Evolutionary conservation across 1,140 invertebrate genomes (phyloP).

Genomic region (Phenacoccus solenopsis): DNA sequence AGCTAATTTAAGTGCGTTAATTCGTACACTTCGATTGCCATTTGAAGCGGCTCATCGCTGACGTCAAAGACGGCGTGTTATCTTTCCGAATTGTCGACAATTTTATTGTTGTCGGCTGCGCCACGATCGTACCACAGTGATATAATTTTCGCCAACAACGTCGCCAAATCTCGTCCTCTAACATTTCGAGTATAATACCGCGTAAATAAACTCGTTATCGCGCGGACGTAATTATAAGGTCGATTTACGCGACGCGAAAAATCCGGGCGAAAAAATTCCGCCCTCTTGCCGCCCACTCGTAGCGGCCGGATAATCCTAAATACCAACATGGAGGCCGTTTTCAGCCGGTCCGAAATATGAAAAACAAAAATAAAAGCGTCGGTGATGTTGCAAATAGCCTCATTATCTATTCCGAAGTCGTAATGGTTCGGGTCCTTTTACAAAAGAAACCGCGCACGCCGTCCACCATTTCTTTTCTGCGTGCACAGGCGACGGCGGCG

Average conservation of each 20-base stretch:
- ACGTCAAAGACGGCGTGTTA: not conserved
- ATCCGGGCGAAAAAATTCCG: not conserved
- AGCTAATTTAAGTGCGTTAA: not conserved
- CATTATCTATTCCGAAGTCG: conserved; percentile 10
- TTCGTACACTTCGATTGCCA: not conserved
- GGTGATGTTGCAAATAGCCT: conserved; percentile 11
- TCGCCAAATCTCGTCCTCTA: too few species aligned
- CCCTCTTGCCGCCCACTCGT: not conserved
- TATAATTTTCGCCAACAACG: too few species aligned
- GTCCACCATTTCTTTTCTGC: too few species aligned
- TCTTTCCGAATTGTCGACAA: not conserved
- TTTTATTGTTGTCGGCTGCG: not conserved
- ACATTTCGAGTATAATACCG: too few species aligned
- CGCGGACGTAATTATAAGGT: not conserved
- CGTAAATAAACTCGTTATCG: not conserved
- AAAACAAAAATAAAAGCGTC: not conserved
- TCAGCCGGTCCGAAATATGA: not conserved
- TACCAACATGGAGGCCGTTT: too few species aligned
- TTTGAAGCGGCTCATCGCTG: not conserved
- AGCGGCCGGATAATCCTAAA: not conserved
- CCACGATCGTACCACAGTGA: too few species aligned
- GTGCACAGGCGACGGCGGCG: not conserved
- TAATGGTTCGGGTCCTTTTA: not conserved
- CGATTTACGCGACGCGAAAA: not conserved
- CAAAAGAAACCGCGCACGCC: too few species aligned